These are phyloP conservation scores for Melanotaenia trifasciata DNA, from an alignment of 2,797 vertebrate species.

Conservation along the genomic window DNA sequence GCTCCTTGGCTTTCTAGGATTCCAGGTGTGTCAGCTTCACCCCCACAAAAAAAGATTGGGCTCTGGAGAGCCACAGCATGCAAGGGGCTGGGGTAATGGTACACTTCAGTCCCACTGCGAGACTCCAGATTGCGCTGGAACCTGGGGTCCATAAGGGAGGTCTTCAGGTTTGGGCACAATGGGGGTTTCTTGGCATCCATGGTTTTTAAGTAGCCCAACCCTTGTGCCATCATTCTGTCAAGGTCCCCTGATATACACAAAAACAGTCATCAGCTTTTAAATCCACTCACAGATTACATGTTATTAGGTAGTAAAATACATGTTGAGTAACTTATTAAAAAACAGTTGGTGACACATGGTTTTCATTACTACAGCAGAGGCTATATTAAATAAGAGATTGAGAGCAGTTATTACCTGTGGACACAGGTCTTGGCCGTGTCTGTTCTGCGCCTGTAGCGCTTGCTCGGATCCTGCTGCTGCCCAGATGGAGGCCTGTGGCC, in stretches of 20 bases:
- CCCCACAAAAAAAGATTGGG: constrained; percentile 87
- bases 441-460: constrained; percentile 67
- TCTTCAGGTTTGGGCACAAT: constrained; percentile 67
- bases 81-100: constrained; percentile 93
- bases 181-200: constrained; percentile 67
- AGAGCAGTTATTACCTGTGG: constrained; percentile 86
- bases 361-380: constrained; percentile 15
- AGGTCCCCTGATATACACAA: constrained; percentile 88
- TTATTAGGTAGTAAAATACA: constrained; percentile 40
- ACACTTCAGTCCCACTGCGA: constrained; percentile 87
- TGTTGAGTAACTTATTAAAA: constrained; percentile 12
- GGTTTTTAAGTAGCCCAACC: constrained; percentile 72
- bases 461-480: constrained; percentile 78
- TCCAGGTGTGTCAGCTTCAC: constrained; percentile 49
- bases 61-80: constrained; percentile 96
- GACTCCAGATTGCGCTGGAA: constrained; percentile 90
- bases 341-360: constrained; percentile 7
- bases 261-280: constrained; percentile 30
- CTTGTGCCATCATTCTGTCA: constrained; percentile 82
- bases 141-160: constrained; percentile 81
- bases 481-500: constrained; percentile 74
- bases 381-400: constrained; percentile 17
- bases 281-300: constrained; percentile 11
- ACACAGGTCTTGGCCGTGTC: constrained; percentile 89
- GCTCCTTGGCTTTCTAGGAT: constrained; percentile 50